Conservation (phyloP, 2,113 vertebrate genomes). For the Myotis davidii region DNA sequence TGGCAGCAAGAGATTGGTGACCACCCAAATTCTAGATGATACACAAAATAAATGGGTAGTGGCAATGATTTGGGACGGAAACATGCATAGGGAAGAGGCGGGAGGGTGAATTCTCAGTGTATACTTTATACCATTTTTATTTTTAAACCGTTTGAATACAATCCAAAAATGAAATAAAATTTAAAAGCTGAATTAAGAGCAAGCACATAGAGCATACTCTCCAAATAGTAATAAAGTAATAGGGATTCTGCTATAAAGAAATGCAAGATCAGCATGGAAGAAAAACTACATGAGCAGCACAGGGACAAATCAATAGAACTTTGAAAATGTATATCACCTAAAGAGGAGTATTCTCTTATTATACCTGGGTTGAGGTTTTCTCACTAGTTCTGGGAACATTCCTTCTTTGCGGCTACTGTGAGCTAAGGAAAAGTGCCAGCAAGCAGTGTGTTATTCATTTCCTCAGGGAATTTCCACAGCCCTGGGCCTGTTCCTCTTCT, state of each 20-base stretch:
- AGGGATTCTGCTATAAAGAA: neutral
- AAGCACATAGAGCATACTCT: neutral
- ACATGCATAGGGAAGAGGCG: neutral
- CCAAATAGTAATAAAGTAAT: conserved; percentile 2
- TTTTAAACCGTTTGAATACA: conserved; percentile 28
- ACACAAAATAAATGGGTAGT: neutral
- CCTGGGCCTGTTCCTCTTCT: neutral
- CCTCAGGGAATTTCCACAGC: neutral
- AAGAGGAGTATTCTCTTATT: neutral
- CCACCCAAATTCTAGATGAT: neutral
- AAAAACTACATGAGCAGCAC: neutral
- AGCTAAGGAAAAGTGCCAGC: neutral
- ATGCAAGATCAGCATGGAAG: neutral
- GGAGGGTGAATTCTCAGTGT: neutral
- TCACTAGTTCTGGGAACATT: neutral
- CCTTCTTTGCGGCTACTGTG: neutral
- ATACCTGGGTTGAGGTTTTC: neutral
- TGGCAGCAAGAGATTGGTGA: neutral
- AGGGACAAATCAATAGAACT: neutral
- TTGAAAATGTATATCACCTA: neutral
- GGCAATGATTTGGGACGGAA: neutral
- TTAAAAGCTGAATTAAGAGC: neutral
- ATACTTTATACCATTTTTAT: neutral
- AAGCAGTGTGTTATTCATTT: neutral
- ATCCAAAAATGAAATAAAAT: conserved; percentile 37